Percentiles rank a stretch among this genome's conserved stretches.
Evolutionary conservation across 2,888 invertebrate species (phyloP).

Genomic region (Cephus runcator): DNA sequence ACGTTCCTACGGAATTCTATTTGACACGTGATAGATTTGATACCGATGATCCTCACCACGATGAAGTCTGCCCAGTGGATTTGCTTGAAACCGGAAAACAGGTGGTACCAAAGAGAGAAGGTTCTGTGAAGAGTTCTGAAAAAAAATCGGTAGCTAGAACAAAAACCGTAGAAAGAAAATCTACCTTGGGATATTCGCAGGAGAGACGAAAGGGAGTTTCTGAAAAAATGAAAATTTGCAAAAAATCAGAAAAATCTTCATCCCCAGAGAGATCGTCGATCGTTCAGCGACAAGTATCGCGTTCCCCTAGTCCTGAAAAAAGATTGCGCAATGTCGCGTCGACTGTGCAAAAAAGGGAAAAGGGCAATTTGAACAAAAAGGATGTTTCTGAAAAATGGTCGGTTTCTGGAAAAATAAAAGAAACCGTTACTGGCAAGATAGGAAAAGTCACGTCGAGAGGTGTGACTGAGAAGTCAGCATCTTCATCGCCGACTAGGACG

Average conservation of each 20-base stretch:
- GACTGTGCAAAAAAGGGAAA: background rate
- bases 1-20: constrained; percentile 30
- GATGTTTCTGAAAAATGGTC: background rate
- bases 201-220: background rate
- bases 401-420: background rate
- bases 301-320: constrained; percentile 6
- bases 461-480: background rate
- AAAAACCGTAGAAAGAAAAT: background rate
- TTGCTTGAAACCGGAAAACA: constrained; percentile 23
- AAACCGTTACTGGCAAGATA: background rate
- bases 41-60: background rate
- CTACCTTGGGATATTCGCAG: background rate
- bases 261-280: background rate
- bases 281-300: constrained; percentile 7
- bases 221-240: background rate
- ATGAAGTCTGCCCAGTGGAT: constrained; percentile 1
- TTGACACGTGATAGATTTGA: constrained; percentile 23
- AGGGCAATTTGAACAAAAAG: background rate
- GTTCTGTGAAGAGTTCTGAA: constrained; percentile 32
- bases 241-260: background rate
- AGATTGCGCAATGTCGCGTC: background rate
- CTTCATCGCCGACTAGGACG: constrained; percentile 12
- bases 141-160: background rate
- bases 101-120: constrained; percentile 33
- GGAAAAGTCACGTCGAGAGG: background rate